These are phyloP conservation scores for Papilio polyxenes DNA, from an alignment of 1,140 invertebrate species.

Conservation along the genomic window DNA sequence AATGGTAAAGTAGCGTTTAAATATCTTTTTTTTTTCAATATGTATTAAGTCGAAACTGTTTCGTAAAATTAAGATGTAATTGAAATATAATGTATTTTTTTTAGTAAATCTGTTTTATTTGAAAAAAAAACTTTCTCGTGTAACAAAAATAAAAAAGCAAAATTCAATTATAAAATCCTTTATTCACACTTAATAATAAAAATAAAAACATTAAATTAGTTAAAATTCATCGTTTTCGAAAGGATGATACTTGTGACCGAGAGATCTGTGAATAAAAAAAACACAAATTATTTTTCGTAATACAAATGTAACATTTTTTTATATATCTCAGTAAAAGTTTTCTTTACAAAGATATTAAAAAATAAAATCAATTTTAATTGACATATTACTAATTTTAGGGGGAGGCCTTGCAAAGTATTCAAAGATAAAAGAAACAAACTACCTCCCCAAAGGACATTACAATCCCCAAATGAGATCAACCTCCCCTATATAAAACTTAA, in stretches of 20 bases:
- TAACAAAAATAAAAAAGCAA: not conserved
- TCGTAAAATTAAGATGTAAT: not conserved
- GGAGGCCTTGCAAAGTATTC: too few species aligned
- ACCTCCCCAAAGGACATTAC: too few species aligned
- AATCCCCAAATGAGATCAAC: too few species aligned
- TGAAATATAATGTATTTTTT: not conserved
- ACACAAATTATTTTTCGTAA: not conserved
- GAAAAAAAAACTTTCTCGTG: not conserved
- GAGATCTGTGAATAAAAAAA: conserved; percentile 47
- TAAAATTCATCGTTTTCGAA: conserved; percentile 51
- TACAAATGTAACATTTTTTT: not conserved
- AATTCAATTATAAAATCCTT: not conserved
- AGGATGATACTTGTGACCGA: conserved; percentile 52
- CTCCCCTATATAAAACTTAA: too few species aligned
- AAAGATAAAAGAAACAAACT: too few species aligned
- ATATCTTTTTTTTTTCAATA: not conserved
- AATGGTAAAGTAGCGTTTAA: not conserved
- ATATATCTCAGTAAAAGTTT: too few species aligned
- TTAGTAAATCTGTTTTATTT: not conserved
- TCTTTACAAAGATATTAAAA: too few species aligned
- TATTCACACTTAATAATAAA: not conserved
- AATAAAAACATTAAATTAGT: not conserved
- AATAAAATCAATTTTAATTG: too few species aligned
- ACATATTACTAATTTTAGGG: too few species aligned
- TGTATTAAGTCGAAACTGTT: too few species aligned